These are phyloP conservation scores for Oreochromis aureus DNA, from an alignment of 2,113 vertebrate species.

Conservation along the genomic window DNA sequence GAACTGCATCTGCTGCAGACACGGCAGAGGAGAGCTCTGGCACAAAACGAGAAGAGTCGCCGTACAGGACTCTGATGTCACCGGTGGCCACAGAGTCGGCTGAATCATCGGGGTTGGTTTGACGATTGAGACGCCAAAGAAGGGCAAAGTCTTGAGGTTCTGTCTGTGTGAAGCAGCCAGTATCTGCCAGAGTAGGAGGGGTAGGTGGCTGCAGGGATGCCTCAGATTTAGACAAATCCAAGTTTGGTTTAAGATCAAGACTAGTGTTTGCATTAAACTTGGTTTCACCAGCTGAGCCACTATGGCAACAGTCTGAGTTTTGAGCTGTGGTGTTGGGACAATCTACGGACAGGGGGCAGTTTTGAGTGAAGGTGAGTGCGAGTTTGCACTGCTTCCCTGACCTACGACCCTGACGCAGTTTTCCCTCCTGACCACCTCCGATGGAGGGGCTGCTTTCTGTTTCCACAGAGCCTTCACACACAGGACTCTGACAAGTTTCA, in stretches of 20 bases:
- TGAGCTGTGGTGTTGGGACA: not conserved
- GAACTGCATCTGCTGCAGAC: slow-evolving; percentile 16
- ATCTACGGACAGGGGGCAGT: slow-evolving; percentile 22
- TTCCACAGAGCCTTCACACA: slow-evolving; percentile 7
- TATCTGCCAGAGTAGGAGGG: not conserved
- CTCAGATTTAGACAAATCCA: not conserved
- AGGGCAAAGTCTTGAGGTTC: slow-evolving; percentile 87
- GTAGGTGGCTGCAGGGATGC: not conserved
- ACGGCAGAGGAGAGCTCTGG: slow-evolving; percentile 55
- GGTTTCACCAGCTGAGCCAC: not conserved
- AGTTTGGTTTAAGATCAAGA: not conserved
- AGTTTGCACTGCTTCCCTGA: slow-evolving; percentile 76
- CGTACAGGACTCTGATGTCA: slow-evolving; percentile 68
- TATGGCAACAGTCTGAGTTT: not conserved
- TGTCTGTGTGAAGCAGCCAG: slow-evolving; percentile 73
- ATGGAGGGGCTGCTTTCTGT: slow-evolving; percentile 4
- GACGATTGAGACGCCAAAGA: slow-evolving; percentile 84
- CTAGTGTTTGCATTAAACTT: not conserved
- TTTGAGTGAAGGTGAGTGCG: slow-evolving; percentile 79
- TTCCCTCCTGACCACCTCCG: slow-evolving; percentile 54
- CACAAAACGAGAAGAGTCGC: slow-evolving; percentile 75
- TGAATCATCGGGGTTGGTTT: slow-evolving; percentile 39
- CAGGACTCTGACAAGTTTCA: slow-evolving; percentile 3
- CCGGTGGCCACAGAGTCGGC: not conserved
- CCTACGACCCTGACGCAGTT: slow-evolving; percentile 64